A percentile compares a stretch with the other conserved stretches of the same genome.
These are phyloP conservation scores for Coelinius sp. DNA, from an alignment of 2,888 invertebrate genomes.

Conservation along the genomic window DNA sequence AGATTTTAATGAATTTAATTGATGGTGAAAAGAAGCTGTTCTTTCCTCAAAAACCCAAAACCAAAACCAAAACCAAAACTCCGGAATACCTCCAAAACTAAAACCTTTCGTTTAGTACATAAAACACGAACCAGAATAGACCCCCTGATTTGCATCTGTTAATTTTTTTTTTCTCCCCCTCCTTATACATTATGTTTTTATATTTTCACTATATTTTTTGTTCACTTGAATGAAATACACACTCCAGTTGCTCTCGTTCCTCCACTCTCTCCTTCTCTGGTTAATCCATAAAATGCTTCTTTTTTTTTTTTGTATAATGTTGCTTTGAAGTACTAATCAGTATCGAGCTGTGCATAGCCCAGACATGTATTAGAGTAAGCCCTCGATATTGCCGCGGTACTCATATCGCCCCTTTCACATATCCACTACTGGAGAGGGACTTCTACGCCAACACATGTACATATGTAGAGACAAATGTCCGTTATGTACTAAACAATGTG, in stretches of 20 bases:
- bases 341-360: slow-evolving; percentile 57
- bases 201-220: slow-evolving; percentile 43
- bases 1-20: too few relatives aligned
- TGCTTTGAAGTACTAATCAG: slow-evolving; percentile 67
- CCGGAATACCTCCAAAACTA: background rate
- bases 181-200: too few relatives aligned
- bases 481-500: background rate
- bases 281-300: slow-evolving; percentile 27
- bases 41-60: background rate
- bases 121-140: slow-evolving; percentile 60
- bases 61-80: background rate
- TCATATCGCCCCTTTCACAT: slow-evolving; percentile 35
- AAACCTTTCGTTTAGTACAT: slow-evolving; percentile 38
- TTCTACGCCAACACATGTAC: background rate
- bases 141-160: slow-evolving; percentile 66
- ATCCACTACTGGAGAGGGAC: background rate
- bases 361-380: slow-evolving; percentile 36
- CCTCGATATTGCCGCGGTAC: slow-evolving; percentile 27
- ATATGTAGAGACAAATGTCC: background rate
- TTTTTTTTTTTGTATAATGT: slow-evolving; percentile 36
- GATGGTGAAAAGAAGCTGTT: too few relatives aligned
- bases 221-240: background rate
- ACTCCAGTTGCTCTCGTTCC: background rate
- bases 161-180: slow-evolving; percentile 64
- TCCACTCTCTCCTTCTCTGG: background rate